Evolutionary conservation across 2,113 vertebrate genomes (phyloP).

Genomic region (Macquaria ambigua): DNA sequence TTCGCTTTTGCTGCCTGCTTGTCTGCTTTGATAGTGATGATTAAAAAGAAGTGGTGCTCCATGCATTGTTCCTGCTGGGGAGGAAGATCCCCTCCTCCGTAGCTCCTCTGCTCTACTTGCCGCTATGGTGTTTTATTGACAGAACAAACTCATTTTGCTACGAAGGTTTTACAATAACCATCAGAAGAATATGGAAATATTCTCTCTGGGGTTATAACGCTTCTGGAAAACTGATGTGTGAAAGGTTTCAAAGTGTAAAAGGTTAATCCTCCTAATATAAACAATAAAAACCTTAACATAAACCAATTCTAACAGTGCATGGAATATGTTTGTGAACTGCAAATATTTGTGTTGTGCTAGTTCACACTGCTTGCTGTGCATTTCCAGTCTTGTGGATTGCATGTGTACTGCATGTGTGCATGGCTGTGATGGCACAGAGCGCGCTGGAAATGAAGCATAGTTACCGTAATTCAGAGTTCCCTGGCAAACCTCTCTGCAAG

Average conservation of each 20-base stretch:
- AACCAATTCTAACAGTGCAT: not conserved
- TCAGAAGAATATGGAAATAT: constrained; percentile 41
- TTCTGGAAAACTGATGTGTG: not conserved
- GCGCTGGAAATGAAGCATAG: constrained; percentile 49
- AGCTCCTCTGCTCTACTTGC: constrained; percentile 39
- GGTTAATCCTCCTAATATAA: constrained; percentile 11
- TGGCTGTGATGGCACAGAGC: not conserved
- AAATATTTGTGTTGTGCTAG: not conserved
- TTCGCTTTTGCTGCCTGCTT: constrained; percentile 71
- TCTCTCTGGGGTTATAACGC: not conserved
- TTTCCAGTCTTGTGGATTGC: not conserved
- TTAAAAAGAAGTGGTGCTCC: constrained; percentile 78
- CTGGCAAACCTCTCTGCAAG: constrained; percentile 59
- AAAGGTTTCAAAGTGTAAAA: constrained; percentile 27
- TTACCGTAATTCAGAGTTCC: constrained; percentile 66
- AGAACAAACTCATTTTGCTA: constrained; percentile 60
- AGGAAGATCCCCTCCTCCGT: constrained; percentile 46
- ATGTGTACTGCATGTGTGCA: not conserved
- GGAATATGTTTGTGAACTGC: constrained; percentile 1
- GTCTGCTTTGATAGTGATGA: constrained; percentile 84
- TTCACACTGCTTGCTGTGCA: not conserved
- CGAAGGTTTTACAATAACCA: constrained; percentile 53
- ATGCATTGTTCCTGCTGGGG: constrained; percentile 69
- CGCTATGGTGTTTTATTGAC: constrained; percentile 61
- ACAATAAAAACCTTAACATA: constrained; percentile 2